Base-by-base conservation (phyloP, 2,888 invertebrate species). In the Phoenoteleia sp. region DNA sequence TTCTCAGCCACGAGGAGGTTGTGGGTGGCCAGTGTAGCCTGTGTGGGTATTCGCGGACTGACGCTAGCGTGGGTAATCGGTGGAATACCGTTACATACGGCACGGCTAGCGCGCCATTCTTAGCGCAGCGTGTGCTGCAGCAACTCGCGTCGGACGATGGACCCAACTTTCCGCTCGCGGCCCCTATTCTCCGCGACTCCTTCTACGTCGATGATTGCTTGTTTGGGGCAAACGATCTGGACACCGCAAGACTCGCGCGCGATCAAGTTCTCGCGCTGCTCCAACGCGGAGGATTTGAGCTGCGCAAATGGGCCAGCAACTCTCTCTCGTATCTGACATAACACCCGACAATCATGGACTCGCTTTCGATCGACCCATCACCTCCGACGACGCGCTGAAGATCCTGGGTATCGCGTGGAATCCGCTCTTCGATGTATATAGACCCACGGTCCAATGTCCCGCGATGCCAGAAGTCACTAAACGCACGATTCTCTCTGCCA, bases 281-380 rank as follows among this genome's bases (percentile, higher is more conserved):
- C n/a, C n/a, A n/a, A n/a, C n/a, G n/a, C n/a, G n/a, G n/a, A n/a
- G n/a, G n/a, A n/a, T n/a, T n/a, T n/a, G n/a, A n/a, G n/a, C n/a
- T n/a, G n/a, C n/a, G n/a, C n/a, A 74, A 74, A 11, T 74, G 74
- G 74, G 74, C 49, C 3, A 60, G 49, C 15, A 74, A 74, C 52
- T 27, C 21, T 5, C 15, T 15, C 45, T 45, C 3, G 1, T 45
- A 11, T 15, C 13, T 2, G 60, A 49, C 33, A 27, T 74, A 23
- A 23, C 60, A 21, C 19, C 45, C 0, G 52, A 52, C 2, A 52
- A 64, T 19, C 54, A 64, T 39, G 74, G 74, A 0, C 54, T 49
- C 17, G 74, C 74, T 4, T 6, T 64, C n/a, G 64, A 64, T 15
- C 29, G 29, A 17, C 49, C 74, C 1, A 2, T 74, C 0, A n/a